Percentiles rank a stretch among this genome's conserved stretches.
Evolutionary conservation across 2,888 invertebrate genomes (phyloP).

Genomic region (Athalia circularis): DNA sequence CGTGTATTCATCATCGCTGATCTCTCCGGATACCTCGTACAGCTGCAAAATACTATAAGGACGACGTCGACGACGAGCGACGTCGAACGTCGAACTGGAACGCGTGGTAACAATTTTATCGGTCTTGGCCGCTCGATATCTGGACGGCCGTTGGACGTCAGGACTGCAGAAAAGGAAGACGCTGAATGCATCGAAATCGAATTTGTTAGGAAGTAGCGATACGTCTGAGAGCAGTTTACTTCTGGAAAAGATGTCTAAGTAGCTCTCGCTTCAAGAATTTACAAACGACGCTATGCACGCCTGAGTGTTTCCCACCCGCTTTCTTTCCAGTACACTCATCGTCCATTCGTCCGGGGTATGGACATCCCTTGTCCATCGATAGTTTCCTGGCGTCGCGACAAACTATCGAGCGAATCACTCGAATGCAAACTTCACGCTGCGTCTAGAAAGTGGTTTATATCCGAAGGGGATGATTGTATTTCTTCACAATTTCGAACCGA

Average conservation of each 20-base stretch:
- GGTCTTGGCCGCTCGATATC: slow-evolving; percentile 22
- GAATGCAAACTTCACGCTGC: neutral
- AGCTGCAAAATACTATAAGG: no score
- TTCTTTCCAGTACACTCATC: neutral
- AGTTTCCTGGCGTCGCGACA: neutral
- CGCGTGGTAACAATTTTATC: slow-evolving; percentile 40
- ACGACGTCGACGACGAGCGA: neutral
- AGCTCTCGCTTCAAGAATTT: slow-evolving; percentile 44
- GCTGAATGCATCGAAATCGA: slow-evolving; percentile 43
- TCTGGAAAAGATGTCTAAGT: slow-evolving; percentile 35
- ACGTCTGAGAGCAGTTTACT: slow-evolving; percentile 42
- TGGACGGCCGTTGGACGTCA: slow-evolving; percentile 5
- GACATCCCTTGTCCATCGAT: neutral
- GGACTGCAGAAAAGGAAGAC: neutral
- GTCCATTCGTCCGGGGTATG: neutral
- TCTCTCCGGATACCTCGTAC: neutral
- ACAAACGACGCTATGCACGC: slow-evolving; percentile 25
- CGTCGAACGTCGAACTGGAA: neutral
- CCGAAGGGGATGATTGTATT: no score
- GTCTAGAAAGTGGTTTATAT: slow-evolving; percentile 3
- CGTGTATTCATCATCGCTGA: slow-evolving; percentile 41
- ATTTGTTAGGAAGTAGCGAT: slow-evolving; percentile 38
- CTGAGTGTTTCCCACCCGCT: slow-evolving; percentile 1
- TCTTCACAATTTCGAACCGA: no score
- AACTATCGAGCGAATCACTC: neutral